Percentiles rank a stretch among this genome's conserved stretches.
Evolutionary conservation across 2,797 vertebrate genomes (phyloP).

Genomic region (Anguilla obscura): DNA sequence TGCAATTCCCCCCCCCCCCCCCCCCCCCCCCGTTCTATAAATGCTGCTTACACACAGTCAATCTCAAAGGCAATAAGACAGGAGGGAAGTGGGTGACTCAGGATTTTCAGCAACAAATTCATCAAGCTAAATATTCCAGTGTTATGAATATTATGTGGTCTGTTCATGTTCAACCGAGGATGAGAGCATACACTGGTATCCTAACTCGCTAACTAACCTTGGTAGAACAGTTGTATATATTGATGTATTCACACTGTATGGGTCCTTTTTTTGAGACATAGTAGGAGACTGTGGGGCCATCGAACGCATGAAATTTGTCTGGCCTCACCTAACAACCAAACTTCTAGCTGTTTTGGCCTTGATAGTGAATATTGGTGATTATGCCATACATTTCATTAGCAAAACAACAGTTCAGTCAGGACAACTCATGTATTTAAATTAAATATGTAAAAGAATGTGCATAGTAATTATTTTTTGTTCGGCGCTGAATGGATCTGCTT

Average conservation of each 20-base stretch:
- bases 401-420: not conserved
- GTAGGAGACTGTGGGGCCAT: not conserved
- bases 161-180: not conserved
- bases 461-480: no score
- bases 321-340: not conserved
- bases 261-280: not conserved
- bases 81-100: not conserved
- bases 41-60: not conserved
- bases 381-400: not conserved
- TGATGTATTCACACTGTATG: not conserved
- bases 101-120: not conserved
- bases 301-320: not conserved
- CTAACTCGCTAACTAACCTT: not conserved
- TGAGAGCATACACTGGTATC: not conserved
- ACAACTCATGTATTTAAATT: no score
- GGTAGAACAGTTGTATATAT: not conserved
- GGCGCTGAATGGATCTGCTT: no score
- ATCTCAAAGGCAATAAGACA: not conserved
- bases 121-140: not conserved
- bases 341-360: not conserved
- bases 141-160: not conserved
- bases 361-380: not conserved
- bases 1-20: slow-evolving; percentile 7
- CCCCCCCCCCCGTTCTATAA: slow-evolving; percentile 51
- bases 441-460: no score